A percentile compares a stretch with the other conserved stretches of the same genome.
Evolutionary conservation across 2,797 vertebrate species (phyloP).

Genomic region (Numenius phaeopus): DNA sequence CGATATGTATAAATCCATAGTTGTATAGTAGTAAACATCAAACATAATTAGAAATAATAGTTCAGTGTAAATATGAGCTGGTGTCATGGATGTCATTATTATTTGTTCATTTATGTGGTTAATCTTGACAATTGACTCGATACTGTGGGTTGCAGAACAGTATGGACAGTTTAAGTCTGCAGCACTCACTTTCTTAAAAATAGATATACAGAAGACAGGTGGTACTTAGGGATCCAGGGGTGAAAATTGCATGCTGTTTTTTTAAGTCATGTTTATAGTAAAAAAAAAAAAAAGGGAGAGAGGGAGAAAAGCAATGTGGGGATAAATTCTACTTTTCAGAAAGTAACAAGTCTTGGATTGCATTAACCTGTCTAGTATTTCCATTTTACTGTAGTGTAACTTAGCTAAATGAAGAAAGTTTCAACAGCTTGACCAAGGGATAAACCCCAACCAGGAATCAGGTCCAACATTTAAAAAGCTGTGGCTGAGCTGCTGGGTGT

Average conservation of each 20-base stretch:
- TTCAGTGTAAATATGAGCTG: neutral
- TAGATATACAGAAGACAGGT: neutral
- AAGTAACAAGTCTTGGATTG: neutral
- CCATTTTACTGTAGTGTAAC: neutral
- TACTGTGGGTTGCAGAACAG: neutral
- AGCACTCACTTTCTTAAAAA: conserved; percentile 18
- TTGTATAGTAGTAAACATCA: neutral
- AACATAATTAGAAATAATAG: conserved; percentile 5
- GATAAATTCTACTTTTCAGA: neutral
- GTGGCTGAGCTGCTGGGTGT: neutral
- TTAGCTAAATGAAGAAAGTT: neutral
- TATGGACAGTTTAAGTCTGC: neutral
- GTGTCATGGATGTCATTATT: neutral
- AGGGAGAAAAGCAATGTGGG: rapidly evolving
- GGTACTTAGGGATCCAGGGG: neutral
- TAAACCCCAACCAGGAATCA: neutral
- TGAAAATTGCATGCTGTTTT: neutral
- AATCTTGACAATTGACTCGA: neutral
- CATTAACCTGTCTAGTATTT: neutral
- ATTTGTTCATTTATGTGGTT: conserved; percentile 43
- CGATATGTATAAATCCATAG: conserved; percentile 9
- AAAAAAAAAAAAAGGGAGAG: too few species aligned
- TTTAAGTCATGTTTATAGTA: neutral
- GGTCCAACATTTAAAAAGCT: neutral
- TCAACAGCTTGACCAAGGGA: neutral